Percentiles rank a stretch among this genome's conserved stretches.
These are phyloP conservation scores for Drosophila testacea DNA, from an alignment of 2,888 invertebrate genomes.

Conservation along the genomic window DNA sequence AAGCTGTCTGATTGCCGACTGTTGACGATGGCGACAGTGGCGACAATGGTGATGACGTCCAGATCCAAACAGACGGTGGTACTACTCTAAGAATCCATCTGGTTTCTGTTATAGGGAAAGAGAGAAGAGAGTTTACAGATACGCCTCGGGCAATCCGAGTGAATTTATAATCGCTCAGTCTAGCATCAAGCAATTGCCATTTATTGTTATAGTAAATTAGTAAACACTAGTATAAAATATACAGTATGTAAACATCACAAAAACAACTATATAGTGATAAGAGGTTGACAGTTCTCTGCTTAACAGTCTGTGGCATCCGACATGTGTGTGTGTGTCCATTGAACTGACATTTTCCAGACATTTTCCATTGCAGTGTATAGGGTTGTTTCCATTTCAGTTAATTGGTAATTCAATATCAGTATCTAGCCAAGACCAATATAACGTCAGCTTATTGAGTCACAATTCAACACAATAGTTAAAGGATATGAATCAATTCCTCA, in stretches of 20 bases:
- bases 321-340: background rate
- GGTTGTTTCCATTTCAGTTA: constrained; percentile 13
- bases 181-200: constrained; percentile 18
- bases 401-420: constrained; percentile 48
- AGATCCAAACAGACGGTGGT: constrained; percentile 34
- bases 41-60: constrained; percentile 39
- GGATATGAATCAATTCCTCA: background rate
- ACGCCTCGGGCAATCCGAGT: constrained; percentile 16
- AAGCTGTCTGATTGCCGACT: constrained; percentile 35
- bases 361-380: background rate
- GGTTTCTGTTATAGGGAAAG: constrained; percentile 1
- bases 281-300: constrained; percentile 33
- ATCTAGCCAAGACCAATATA: background rate
- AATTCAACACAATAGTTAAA: background rate
- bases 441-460: background rate
- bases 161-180: constrained; percentile 48
- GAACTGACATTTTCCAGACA: background rate
- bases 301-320: constrained; percentile 7
- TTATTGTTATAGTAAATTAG: constrained; percentile 49
- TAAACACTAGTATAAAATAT: constrained; percentile 53
- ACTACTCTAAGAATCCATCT: constrained; percentile 10
- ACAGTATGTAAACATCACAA: constrained; percentile 22
- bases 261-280: constrained; percentile 56
- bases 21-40: constrained; percentile 33
- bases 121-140: constrained; percentile 17